Base-by-base conservation (phyloP, 2,888 invertebrate genomes). In the Nymphalis urticae region DNA sequence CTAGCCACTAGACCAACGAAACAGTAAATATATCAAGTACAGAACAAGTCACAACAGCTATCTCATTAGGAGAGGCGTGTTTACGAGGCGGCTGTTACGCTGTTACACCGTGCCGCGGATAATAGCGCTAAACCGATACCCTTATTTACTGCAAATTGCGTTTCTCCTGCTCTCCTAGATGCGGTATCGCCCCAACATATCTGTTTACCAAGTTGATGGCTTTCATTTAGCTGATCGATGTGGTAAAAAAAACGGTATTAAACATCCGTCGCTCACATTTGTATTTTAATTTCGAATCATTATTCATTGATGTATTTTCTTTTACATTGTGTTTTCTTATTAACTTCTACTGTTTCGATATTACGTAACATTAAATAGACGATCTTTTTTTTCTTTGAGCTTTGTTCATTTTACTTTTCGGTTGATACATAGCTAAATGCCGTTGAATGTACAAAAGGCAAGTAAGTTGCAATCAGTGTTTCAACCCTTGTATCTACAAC, bases 91-190 rank as follows among this genome's bases (percentile, higher is more conserved):
- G 64, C 66, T 64, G 61, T 70, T 64, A 48, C 66, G 58, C 19
- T 58, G 58, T 58, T 58, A 58, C 58, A 36, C 56, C 32, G 56
- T 32, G 56, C 56, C 56, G 75, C 79, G 84, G 85, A 88, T 90
- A 90, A 91, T 89, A 88, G 86, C 85, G 85, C 86, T 87, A 84
- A 85, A 86, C 89, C 90, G 86, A 91, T 90, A 89, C 86, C 89
- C 91, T 89, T 91, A 90, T 91, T 91, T 91, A 91, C 89, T 90
- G 90, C 90, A 90, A 89, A 91, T 91, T 89, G 88, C 85, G 85
- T 76, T 58, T 42, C 58, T 74, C 63, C 66, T 70, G 75, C 69
- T 71, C 77, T 72, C 64, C 67, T 65, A 66, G 72, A 74, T 68
- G 65, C 62, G 62, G 72, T 64, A 70, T 65, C 70, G 66, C 48